Base-by-base conservation (phyloP, 2,113 vertebrate species). In the Tragelaphus strepsiceros region DNA sequence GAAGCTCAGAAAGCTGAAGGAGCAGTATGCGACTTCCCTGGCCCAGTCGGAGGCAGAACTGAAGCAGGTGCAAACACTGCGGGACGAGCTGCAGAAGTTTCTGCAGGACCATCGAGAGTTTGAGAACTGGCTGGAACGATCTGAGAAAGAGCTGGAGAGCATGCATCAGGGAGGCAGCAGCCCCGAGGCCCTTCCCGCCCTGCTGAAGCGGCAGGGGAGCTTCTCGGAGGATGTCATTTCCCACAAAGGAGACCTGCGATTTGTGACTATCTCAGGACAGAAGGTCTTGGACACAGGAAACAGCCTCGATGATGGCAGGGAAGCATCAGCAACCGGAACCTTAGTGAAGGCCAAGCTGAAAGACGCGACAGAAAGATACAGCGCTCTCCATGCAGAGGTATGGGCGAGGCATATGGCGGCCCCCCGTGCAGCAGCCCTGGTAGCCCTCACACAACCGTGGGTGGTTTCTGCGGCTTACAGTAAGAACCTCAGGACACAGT, bases 181-280 rank as follows among this genome's bases (percentile, higher is more conserved):
- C 56, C 99, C 99, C 0, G 97, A 98, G 1, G 98, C 98, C 4
- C 99, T 99, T 9, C 98, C 98, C 81, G 97, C 85, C 71, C 97
- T 99, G 89, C 98, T 99, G 0, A 98, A 39, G 58, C 96, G 93
- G 0, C 99, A 99, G 94, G 97, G 98, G 2, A 98, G 99, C 96
- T 99, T 99, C 96, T 99, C 99, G 0, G 99, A 99, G 94, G 99
- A 99, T 0, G 99, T 99, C 0, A 99, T 99, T 98, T 99, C 99
- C 96, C 99, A 99, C 99, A 99, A 99, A 97, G 99, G 99, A 0
- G 99, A 99, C 98, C 98, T 99, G 98, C 99, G 99, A 49, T 99
- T 99, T 14, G 99, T 99, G 12, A 99, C 99, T 93, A 99, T 99
- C 98, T 99, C 99, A 0, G 99, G 99, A 15, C 99, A 99, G 98